phyloP scores from a whole-genome alignment of 64 coral and sea anemone species.

The Catalaphyllia jardinei region DNA sequence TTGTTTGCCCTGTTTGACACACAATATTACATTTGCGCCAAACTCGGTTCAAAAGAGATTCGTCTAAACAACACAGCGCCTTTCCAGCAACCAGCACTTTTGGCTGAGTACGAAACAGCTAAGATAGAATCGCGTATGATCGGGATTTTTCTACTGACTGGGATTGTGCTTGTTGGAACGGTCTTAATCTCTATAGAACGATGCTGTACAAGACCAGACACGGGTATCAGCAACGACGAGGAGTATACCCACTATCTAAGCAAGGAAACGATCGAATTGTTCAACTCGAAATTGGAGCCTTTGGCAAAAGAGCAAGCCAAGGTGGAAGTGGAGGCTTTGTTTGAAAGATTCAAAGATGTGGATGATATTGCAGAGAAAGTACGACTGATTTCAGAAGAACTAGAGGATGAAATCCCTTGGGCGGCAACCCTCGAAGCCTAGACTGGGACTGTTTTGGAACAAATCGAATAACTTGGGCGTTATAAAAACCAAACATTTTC shows the following conservation, averaged over 20 bases:
- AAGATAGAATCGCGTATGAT: slow-evolving; percentile 11
- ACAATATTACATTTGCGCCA: slow-evolving; percentile 9
- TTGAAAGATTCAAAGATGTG: slow-evolving; percentile 2
- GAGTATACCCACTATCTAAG: neutral
- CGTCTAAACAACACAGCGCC: neutral
- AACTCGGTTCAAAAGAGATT: neutral
- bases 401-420: neutral
- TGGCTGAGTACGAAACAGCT: neutral
- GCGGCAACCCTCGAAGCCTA: neutral
- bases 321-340: neutral
- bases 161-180: neutral
- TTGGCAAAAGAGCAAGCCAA: slow-evolving; percentile 32
- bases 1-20: slow-evolving; percentile 2
- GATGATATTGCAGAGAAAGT: neutral
- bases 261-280: slow-evolving; percentile 11
- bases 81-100: neutral
- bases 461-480: no score
- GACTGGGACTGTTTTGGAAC: neutral
- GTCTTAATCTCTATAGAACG: neutral
- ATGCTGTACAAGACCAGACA: neutral
- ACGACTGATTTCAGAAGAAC: slow-evolving; percentile 2
- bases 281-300: slow-evolving; percentile 4
- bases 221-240: neutral
- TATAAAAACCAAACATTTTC: no score
- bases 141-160: neutral